Evolutionary conservation across 2,113 vertebrate genomes (phyloP).

Genomic region (Hemiprocne comata): DNA sequence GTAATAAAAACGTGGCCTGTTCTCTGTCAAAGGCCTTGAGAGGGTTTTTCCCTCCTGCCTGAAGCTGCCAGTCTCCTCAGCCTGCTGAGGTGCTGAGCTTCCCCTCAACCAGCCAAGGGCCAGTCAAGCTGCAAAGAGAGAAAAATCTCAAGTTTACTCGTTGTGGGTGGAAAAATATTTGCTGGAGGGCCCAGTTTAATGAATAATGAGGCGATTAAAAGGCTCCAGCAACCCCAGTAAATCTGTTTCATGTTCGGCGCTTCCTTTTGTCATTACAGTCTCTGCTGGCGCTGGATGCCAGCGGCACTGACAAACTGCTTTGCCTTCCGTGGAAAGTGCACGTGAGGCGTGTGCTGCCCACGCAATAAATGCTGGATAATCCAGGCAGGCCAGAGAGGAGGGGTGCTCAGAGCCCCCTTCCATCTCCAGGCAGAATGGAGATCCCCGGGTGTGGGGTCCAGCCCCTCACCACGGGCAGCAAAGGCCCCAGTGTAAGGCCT

Average conservation of each 20-base stretch:
- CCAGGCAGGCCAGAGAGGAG: accelerated
- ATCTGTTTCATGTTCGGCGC: not conserved
- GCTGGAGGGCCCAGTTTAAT: not conserved
- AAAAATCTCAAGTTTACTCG: not conserved
- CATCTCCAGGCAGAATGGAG: accelerated
- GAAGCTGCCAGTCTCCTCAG: not conserved
- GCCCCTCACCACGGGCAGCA: accelerated
- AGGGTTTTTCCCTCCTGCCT: not conserved
- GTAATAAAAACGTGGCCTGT: not conserved
- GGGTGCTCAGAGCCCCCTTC: not conserved
- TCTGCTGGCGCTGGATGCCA: not conserved
- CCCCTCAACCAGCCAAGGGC: not conserved
- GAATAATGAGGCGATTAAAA: not conserved
- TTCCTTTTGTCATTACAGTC: not conserved
- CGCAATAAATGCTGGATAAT: not conserved
- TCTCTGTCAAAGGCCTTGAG: not conserved
- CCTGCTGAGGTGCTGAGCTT: not conserved
- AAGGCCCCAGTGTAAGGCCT: accelerated
- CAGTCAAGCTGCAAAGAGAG: not conserved
- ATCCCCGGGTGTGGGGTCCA: accelerated
- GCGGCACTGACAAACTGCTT: not conserved
- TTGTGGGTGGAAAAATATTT: not conserved
- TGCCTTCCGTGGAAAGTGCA: not conserved
- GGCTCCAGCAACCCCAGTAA: not conserved
- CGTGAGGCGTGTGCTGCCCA: accelerated